Evolutionary conservation across 2,888 invertebrate species (phyloP), one percentile per base, ranked within the genome.

Genomic region (Ormyrus thymus): DNA sequence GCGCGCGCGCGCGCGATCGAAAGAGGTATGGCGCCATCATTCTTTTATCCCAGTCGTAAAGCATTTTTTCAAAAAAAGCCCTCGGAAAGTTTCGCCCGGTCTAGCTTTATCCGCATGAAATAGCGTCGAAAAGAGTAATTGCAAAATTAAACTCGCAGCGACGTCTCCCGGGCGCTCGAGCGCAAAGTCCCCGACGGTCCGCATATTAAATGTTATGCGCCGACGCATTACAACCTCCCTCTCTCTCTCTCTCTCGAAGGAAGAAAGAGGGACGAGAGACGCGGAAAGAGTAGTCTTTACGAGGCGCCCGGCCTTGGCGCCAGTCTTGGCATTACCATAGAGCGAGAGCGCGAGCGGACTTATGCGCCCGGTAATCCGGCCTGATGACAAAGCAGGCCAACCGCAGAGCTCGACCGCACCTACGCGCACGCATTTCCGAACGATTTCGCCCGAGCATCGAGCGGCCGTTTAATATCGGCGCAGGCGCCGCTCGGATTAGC

Each of bases 291-390:
- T 8, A 61, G 77, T 81, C 77, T 82, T 81, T 81, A 78, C 78
- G 78, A 81, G 82, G 80, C 81, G 80, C 79, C 75, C 78, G 45
- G 69, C 69, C 58, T 62, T 72, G 70, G 73, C 78, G 79, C 78
- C 79, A 79, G 80, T 79, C 74, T 79, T 61, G 58, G 58, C 79
- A 83, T 83, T 83, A 82, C 79, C 81, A 82, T 83, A 81, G 69
- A 69, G 72, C 53, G 79, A n/a, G 29, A 46, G 9, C 48, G 10
- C 69, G 46, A 79, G 77, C 73, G 78, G 61, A 71, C 76, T 78
- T 71, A 61, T 66, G 76, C 55, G 71, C 76, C 79, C 56, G 69
- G 74, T 81, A 83, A 82, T 81, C 78, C 70, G 69, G 15, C 79
- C 74, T 77, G 81, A 82, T 82, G 82, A 82, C 82, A 82, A 82